phyloP scores from a whole-genome alignment of 53 echinoderm and acorn worm species.

The Hippasteria phrygiana region DNA sequence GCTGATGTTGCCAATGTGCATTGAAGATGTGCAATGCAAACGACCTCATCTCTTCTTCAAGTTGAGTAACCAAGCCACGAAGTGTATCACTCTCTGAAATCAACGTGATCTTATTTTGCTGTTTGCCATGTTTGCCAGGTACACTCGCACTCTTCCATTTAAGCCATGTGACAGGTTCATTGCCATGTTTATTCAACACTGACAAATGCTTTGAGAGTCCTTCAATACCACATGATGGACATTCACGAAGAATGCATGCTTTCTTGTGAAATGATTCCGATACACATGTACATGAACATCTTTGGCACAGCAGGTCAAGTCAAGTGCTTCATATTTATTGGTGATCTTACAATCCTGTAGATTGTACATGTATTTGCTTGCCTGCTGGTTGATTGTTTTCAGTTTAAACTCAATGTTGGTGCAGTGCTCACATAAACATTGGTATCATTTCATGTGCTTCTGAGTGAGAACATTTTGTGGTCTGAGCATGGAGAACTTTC shows the following conservation, averaged over 20 bases:
- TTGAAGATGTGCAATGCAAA: too few relatives aligned
- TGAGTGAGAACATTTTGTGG: constrained; percentile 32
- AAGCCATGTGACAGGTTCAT: not conserved
- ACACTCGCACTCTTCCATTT: constrained; percentile 46
- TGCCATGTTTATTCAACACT: not conserved
- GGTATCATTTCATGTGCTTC: constrained; percentile 16
- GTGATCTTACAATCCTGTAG: not conserved
- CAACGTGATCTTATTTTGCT: too few relatives aligned
- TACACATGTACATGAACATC: too few relatives aligned
- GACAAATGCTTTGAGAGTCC: not conserved
- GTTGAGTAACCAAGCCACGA: too few relatives aligned
- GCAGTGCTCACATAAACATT: constrained; percentile 64
- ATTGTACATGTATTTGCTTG: not conserved
- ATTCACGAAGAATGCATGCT: not conserved
- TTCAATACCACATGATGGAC: not conserved
- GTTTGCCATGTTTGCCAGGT: too few relatives aligned
- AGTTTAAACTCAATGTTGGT: constrained; percentile 51
- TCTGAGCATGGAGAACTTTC: constrained; percentile 14
- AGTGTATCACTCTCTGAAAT: too few relatives aligned
- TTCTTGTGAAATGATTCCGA: constrained; percentile 33
- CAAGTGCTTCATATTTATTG: constrained; percentile 7
- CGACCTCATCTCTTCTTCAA: too few relatives aligned
- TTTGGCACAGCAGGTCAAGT: constrained; percentile 25
- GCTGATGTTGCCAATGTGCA: too few relatives aligned
- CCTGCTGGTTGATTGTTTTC: not conserved